Conservation (phyloP, 2,113 vertebrate species). For the Chloropsis cyanopogon region DNA sequence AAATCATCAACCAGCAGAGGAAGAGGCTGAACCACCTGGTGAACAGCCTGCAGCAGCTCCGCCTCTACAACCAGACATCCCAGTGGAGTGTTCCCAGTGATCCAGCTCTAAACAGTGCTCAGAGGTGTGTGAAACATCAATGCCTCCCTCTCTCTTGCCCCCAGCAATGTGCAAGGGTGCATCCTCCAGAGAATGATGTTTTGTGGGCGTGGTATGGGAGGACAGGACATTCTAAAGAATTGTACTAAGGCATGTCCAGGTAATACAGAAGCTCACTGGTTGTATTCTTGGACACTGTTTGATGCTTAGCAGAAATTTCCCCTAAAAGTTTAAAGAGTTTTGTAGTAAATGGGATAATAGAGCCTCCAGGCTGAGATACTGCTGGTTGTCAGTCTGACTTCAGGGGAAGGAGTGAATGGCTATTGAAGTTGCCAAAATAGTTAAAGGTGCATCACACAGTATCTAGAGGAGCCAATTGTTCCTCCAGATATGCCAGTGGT, state of each 20-base stretch:
- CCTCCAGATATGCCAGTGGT: not conserved
- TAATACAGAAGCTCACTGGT: not conserved
- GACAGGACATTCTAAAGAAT: not conserved
- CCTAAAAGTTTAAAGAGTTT: not conserved
- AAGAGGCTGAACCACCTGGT: slow-evolving; percentile 83
- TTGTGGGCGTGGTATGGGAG: not conserved
- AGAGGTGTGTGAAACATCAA: slow-evolving; percentile 26
- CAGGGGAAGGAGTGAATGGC: not conserved
- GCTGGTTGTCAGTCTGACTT: not conserved
- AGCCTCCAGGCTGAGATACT: not conserved
- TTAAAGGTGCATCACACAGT: not conserved
- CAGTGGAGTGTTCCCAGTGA: slow-evolving; percentile 66
- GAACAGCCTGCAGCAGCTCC: slow-evolving; percentile 83
- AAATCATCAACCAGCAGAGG: slow-evolving; percentile 94
- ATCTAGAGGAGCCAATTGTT: not conserved
- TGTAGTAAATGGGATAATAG: not conserved
- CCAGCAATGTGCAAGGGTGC: not conserved
- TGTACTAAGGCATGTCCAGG: not conserved
- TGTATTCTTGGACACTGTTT: not conserved
- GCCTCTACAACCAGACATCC: slow-evolving; percentile 83
- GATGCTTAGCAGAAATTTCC: not conserved
- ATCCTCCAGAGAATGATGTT: not conserved
- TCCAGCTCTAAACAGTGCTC: slow-evolving; percentile 1
- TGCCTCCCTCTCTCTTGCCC: not conserved
- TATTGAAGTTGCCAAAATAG: not conserved